Percentiles rank a stretch among this genome's conserved stretches.
Conservation (phyloP, 2,888 invertebrate genomes). For the Clusia tigrina region DNA sequence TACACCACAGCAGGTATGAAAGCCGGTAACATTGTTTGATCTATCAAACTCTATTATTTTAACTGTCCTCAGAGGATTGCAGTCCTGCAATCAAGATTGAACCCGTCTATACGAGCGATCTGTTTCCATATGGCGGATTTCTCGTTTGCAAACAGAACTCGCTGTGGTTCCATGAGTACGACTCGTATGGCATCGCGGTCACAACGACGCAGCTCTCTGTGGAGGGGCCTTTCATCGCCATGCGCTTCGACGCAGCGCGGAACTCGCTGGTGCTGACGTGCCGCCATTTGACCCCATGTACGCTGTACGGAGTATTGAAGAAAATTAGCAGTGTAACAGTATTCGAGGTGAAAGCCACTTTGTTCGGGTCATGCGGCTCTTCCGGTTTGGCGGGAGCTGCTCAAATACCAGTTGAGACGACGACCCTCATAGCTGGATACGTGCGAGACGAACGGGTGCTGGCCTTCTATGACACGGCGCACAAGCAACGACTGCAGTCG, state of each 20-base stretch:
- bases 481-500: conserved; percentile 67
- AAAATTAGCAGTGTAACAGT: conserved; percentile 66
- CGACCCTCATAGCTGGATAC: conserved; percentile 75
- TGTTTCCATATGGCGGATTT: conserved; percentile 69
- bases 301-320: conserved; percentile 67
- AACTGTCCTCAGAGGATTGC: conserved; percentile 69
- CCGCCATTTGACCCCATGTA: conserved; percentile 71
- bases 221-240: conserved; percentile 78
- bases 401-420: conserved; percentile 64
- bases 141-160: conserved; percentile 79
- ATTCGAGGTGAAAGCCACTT: conserved; percentile 69
- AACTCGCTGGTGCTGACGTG: conserved; percentile 76
- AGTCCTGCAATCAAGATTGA: conserved; percentile 77
- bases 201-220: conserved; percentile 68
- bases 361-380: conserved; percentile 74
- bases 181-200: conserved; percentile 57
- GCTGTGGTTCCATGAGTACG: conserved; percentile 72
- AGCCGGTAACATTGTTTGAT: too few species aligned
- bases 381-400: conserved; percentile 70
- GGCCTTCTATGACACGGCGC: conserved; percentile 72
- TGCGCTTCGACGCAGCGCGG: conserved; percentile 73
- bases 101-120: conserved; percentile 65
- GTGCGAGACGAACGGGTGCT: conserved; percentile 76
- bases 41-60: background rate
- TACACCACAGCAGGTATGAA: conserved; percentile 64